Percentiles rank a stretch among this genome's conserved stretches.
Conservation (phyloP, 2,888 invertebrate species). For the Lobophora halterata region DNA sequence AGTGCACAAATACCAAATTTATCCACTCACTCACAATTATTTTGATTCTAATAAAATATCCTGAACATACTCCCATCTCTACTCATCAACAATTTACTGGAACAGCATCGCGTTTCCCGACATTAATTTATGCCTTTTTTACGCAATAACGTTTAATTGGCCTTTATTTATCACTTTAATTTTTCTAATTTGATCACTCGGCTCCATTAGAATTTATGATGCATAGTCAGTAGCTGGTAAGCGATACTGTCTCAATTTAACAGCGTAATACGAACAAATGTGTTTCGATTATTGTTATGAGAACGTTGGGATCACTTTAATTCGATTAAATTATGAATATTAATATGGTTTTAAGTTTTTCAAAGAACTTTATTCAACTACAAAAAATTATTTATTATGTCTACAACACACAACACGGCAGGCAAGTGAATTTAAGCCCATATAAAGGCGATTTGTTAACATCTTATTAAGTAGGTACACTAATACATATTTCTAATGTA, state of each 20-base stretch:
- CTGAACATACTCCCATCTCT: constrained; percentile 40
- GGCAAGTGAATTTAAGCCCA: too few species aligned
- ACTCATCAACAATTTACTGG: constrained; percentile 47
- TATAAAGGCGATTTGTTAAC: too few species aligned
- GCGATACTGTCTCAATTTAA: constrained; percentile 65
- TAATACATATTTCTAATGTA: too few species aligned
- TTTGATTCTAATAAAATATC: background rate
- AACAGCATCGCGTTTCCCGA: constrained; percentile 38
- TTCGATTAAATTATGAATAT: constrained; percentile 31
- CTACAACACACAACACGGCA: too few species aligned
- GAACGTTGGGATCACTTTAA: constrained; percentile 32
- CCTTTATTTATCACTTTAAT: constrained; percentile 79
- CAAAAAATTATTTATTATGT: too few species aligned
- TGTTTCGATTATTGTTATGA: constrained; percentile 55
- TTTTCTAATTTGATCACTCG: constrained; percentile 77
- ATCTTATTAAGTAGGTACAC: too few species aligned
- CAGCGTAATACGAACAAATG: constrained; percentile 69
- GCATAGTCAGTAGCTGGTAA: constrained; percentile 35
- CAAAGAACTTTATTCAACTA: too few species aligned
- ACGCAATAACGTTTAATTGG: constrained; percentile 80
- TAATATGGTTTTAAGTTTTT: constrained; percentile 30
- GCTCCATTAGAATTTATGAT: constrained; percentile 73
- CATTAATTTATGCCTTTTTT: constrained; percentile 79
- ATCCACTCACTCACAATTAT: too few species aligned
- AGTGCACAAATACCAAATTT: too few species aligned